Evolutionary conservation across 2,888 invertebrate species (phyloP).

Genomic region (Eurytoma adleriae): DNA sequence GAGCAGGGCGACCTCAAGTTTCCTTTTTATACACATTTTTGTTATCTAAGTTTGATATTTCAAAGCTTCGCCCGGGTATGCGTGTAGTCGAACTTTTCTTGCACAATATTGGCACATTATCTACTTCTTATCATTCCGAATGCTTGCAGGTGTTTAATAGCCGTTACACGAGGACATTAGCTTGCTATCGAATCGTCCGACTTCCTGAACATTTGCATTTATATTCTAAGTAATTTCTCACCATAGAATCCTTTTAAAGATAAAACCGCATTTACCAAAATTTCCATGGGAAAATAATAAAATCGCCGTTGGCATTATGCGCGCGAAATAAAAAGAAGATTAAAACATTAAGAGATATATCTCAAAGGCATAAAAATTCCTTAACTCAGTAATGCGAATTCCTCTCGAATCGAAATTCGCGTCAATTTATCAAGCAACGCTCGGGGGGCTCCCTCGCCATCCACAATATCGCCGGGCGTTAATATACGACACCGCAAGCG

Average conservation of each 20-base stretch:
- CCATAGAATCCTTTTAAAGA: neutral
- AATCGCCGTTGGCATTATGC: neutral
- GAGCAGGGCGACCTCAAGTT: slow-evolving; percentile 47
- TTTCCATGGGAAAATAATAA: neutral
- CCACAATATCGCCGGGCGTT: neutral
- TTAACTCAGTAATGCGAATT: no score
- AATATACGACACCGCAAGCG: neutral
- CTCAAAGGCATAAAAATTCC: no score
- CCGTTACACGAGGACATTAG: slow-evolving; percentile 25
- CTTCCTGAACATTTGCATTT: no score
- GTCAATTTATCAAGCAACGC: no score
- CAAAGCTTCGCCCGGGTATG: slow-evolving; percentile 37
- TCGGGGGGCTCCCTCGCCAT: neutral
- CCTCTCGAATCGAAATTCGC: no score
- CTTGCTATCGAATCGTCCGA: neutral
- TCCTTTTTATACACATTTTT: slow-evolving; percentile 42
- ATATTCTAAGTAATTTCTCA: neutral
- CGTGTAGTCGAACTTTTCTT: slow-evolving; percentile 36
- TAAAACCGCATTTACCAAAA: neutral
- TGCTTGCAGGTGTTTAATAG: slow-evolving; percentile 15
- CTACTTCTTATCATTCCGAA: slow-evolving; percentile 43
- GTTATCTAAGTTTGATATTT: slow-evolving; percentile 53
- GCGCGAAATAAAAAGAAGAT: no score
- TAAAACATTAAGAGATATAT: no score
- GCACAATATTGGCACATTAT: slow-evolving; percentile 49